A percentile compares a stretch with the other conserved stretches of the same genome.
phyloP scores from a whole-genome alignment of 53 echinoderm and acorn worm genomes.

The Paracentrotus lividus region DNA sequence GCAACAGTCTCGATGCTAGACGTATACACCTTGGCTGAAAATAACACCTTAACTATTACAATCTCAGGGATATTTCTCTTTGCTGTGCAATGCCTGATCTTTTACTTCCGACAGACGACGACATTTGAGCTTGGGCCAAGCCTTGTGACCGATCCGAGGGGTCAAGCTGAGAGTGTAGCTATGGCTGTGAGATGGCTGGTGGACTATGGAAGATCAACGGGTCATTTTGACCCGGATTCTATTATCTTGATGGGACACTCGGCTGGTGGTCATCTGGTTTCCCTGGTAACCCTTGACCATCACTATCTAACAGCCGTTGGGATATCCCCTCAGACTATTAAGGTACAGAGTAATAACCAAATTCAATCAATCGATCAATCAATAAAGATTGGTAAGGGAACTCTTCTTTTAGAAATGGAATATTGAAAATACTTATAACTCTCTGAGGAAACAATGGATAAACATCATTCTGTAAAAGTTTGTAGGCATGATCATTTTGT shows the following conservation, averaged over 20 bases:
- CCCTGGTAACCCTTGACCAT: constrained; percentile 70
- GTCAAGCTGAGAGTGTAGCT: constrained; percentile 56
- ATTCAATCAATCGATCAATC: no score
- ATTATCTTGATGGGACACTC: constrained; percentile 74
- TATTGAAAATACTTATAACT: neutral
- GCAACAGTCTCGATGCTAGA: neutral
- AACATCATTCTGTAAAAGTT: neutral
- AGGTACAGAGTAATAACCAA: constrained; percentile 38
- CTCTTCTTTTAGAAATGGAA: neutral
- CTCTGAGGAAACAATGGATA: neutral
- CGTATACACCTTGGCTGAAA: constrained; percentile 18
- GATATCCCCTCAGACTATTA: constrained; percentile 53
- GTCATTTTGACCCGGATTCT: constrained; percentile 54
- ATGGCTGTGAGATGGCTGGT: constrained; percentile 57
- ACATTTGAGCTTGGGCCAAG: constrained; percentile 7
- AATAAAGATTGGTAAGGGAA: no score
- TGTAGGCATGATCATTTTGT: neutral
- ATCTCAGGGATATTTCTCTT: neutral
- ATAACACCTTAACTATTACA: neutral
- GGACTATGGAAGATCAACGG: constrained; percentile 53
- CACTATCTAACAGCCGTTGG: constrained; percentile 64
- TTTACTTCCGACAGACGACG: constrained; percentile 16
- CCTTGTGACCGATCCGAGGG: neutral
- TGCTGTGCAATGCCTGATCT: constrained; percentile 36
- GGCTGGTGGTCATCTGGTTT: constrained; percentile 75